phyloP scores from a whole-genome alignment of 2,888 invertebrate species.

The Byasa hedistus region DNA sequence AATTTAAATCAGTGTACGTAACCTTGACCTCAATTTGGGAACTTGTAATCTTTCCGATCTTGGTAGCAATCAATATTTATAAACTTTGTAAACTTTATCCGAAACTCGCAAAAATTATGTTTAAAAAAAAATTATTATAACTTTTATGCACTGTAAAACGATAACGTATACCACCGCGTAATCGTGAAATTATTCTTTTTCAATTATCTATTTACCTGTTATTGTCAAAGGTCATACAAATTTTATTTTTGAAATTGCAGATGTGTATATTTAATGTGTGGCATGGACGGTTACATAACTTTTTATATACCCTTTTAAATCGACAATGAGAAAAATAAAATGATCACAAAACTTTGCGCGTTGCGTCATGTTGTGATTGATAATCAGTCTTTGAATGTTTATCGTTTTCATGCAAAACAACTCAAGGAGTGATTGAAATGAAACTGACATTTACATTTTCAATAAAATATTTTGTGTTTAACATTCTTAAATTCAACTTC shows the following conservation, averaged over 20 bases:
- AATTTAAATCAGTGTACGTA: conserved; percentile 12
- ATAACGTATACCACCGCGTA: no score
- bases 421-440: not conserved
- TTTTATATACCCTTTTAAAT: no score
- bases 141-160: not conserved
- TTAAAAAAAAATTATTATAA: not conserved
- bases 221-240: no score
- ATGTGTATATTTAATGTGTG: no score
- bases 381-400: conserved; percentile 7
- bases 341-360: not conserved
- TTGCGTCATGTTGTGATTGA: conserved; percentile 14
- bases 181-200: no score
- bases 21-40: conserved; percentile 25
- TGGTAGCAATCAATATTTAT: conserved; percentile 1
- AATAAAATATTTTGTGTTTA: no score
- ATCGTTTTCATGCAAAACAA: conserved; percentile 4
- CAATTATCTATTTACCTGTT: no score
- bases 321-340: not conserved
- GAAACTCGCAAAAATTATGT: not conserved
- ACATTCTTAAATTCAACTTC: no score
- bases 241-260: no score
- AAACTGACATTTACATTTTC: not conserved
- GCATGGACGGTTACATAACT: no score
- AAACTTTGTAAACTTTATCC: not conserved
- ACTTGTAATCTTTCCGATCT: conserved; percentile 14